Evolutionary conservation across 2,113 vertebrate species (phyloP), one percentile per base, ranked within the genome.

Genomic region (Poeciliopsis turrubarensis): DNA sequence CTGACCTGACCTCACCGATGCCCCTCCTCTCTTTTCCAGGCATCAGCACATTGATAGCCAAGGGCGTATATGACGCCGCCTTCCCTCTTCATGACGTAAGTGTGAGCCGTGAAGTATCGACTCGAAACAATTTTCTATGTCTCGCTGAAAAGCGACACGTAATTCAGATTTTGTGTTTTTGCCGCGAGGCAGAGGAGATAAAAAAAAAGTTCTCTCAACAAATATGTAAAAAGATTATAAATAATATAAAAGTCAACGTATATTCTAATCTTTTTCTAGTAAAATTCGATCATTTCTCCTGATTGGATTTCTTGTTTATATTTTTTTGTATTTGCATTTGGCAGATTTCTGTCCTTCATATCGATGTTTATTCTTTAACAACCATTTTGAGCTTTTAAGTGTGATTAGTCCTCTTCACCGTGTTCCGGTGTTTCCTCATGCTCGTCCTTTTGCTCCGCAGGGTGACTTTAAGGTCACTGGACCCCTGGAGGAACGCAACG

Each of bases 71-170:
- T 25, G 97, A 99, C 31, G 92, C 97, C 37, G 96, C 98, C 65
- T 99, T 97, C 87, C 96, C 98, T 15, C 95, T 99, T 67, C 98
- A 99, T 3, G 98, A 99, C 51, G 98, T 99, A 93, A 75, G 97
- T 97, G 27, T 60, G 39, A 65, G 3, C 19, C 64, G 6, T 60
- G 4, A 25, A 67, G 34, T 12, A 37, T 3, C 12, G 34, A 37
- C 34, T 37, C 12, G 2, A 37, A 37, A 37, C 34, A 3, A 37
- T 11, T 37, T 37, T 11, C 34, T 3, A 3, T 37, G 3, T 37
- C 34, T 37, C 10, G 34, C 34, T 12, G 34, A 37, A 37, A 37
- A 37, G 10, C 10, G 0, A 37, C 34, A 12, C 26, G 0, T 60
- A 34, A 37, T 67, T 69, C 25, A 12, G 34, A 37, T 37, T 37